These are phyloP conservation scores for Heliconius erato DNA, from an alignment of 2,888 invertebrate species.

Conservation along the genomic window DNA sequence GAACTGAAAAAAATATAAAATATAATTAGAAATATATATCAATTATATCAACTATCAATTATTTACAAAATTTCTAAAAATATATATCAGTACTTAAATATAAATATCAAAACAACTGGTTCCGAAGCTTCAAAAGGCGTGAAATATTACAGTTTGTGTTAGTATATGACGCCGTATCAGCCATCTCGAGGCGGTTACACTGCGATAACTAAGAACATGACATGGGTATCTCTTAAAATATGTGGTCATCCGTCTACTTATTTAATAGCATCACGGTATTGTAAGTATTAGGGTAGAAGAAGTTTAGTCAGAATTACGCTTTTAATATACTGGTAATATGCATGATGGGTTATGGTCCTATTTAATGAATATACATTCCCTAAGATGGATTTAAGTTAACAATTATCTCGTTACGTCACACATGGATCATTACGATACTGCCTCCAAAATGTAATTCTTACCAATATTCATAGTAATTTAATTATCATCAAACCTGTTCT, in stretches of 20 bases:
- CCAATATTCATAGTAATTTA: neutral
- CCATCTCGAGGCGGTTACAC: slow-evolving; percentile 23
- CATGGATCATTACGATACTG: neutral
- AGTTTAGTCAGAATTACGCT: neutral
- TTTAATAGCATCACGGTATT: slow-evolving; percentile 10
- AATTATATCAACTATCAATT: neutral
- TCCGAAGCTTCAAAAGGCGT: slow-evolving; percentile 18
- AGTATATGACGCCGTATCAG: slow-evolving; percentile 26
- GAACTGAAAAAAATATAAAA: too few relatives aligned
- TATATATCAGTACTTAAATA: neutral
- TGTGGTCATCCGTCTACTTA: slow-evolving; percentile 16
- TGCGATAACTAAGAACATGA: slow-evolving; percentile 22
- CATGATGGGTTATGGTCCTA: neutral
- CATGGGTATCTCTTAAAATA: slow-evolving; percentile 9
- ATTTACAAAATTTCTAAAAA: neutral
- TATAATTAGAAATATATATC: too few relatives aligned
- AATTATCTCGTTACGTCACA: neutral
- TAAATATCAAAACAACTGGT: neutral
- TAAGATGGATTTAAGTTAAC: neutral
- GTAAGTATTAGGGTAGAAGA: neutral
- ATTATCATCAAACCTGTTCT: neutral
- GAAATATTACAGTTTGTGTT: slow-evolving; percentile 20
- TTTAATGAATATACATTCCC: neutral
- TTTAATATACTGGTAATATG: neutral
- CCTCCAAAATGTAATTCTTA: neutral